Base-by-base conservation (phyloP, 2,888 invertebrate species). In the Fabriciana adippe region DNA sequence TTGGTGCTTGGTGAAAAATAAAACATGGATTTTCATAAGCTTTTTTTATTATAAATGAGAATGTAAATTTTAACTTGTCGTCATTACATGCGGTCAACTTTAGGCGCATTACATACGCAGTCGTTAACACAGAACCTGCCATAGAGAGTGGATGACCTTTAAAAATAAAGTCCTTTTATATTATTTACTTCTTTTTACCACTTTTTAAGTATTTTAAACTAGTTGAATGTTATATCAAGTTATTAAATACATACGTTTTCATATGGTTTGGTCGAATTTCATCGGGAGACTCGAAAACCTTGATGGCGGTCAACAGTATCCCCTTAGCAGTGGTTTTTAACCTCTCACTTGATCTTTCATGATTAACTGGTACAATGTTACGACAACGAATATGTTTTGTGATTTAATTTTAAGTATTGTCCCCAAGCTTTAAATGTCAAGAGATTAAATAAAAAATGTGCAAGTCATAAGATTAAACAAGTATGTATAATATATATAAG, bases 251-350 rank as follows among this genome's bases (percentile, higher is more conserved):
- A 86, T 85, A 83, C 84, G 83, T 81, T 84, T 86, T 65, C 78
- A 69, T 72, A 74, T 78, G 75, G 78, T 76, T 81, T 66, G 51
- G 50, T 74, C 80, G 80, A 86, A 86, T 86, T 85, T 82, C 84
- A 85, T 71, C 73, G 64, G 66, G 53, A 71, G 76, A 81, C 80
- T 79, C 71, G 81, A 76, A 79, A 81, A 75, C 88, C 88, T 88
- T 88, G 88, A 74, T 59, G 31, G 75, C 81, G 87, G 87, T 87
- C 83, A 84, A 76, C 81, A 77, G 74, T 81, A 79, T 77, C 69
- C 67, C 72, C 64, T 51, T 41, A 41, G 35, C 55, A 69, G 76
- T 53, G 13, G 18, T 61, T 50, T 26, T 48, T 48, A 60, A 50
- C 81, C 84, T 81, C 82, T 86, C 15, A 48, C 4, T 13, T 35